Base-by-base conservation (phyloP, 2,888 invertebrate genomes). In the Eutolmus rufibarbis region DNA sequence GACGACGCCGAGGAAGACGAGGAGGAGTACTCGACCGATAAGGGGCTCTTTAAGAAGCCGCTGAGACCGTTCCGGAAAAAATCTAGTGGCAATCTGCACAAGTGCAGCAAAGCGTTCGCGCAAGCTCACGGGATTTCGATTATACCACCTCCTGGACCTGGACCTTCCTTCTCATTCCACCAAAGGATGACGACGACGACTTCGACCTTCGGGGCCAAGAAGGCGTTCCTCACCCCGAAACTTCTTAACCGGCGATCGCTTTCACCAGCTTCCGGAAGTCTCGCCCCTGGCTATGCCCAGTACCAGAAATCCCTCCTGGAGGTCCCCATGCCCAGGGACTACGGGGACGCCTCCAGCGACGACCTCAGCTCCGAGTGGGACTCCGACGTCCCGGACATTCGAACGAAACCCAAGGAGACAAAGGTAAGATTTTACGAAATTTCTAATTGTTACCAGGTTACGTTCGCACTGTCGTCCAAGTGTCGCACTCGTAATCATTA, bases 311-410 rank as follows among this genome's bases (percentile, higher is more conserved):
- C 96, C 34, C 92, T 97, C 86, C 92, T 97, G 89, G 95, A 96
- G 91, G 97, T 97, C 89, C 96, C 96, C 0, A 94, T 95, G 93
- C 94, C 94, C 43, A 93, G 95, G 89, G 97, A 97, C 91, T 98
- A 96, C 92, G 97, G 97, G 16, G 97, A 97, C 91, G 96, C 97
- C n/a, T 97, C 97, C 89, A 97, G 97, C 91, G 97, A 98, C 92
- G 97, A 97, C 92, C 94, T 97, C 88, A 97, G 97, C 92, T 97
- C 97, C 16, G 97, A 97, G 91, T 97, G 97, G 97, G 97, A 97
- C 91, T 97, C 97, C 1, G 97, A 97, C 92, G 96, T 95, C 8
- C 94, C 95, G 19, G 95, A 95, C 37, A 85, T 82, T 40, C 74
- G 81, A 14, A 87, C 82, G 34, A 76, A 86, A 12, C 19, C 66